Percentiles rank a stretch among this genome's conserved stretches.
These are phyloP conservation scores for Melanotaenia pygmaea DNA, from an alignment of 2,797 vertebrate species.

Conservation along the genomic window DNA sequence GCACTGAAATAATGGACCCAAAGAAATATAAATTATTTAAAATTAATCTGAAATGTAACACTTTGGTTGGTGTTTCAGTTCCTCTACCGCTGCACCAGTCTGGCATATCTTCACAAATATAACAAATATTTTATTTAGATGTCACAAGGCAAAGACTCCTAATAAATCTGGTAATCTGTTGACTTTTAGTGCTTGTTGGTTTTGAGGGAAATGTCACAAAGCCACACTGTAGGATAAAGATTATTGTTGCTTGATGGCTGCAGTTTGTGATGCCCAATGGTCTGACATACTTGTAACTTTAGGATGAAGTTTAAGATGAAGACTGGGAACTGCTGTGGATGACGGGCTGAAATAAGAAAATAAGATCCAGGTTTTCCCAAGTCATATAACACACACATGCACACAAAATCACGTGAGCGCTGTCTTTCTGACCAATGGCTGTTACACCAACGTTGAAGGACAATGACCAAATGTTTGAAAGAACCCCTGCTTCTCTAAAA, in stretches of 20 bases:
- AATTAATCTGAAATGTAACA: too few relatives aligned
- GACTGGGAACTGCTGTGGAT: constrained; percentile 1
- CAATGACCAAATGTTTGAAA: constrained; percentile 65
- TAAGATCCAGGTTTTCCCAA: constrained; percentile 9
- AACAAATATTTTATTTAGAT: background rate
- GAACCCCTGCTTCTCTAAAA: constrained; percentile 22
- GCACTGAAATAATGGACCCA: constrained; percentile 19
- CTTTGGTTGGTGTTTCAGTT: background rate
- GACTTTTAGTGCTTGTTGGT: background rate
- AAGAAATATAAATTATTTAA: background rate
- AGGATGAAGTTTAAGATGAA: constrained; percentile 24
- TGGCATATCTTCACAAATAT: background rate
- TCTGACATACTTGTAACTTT: constrained; percentile 6
- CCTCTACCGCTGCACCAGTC: background rate
- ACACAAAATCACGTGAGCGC: constrained; percentile 3
- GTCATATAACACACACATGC: constrained; percentile 21
- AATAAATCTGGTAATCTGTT: background rate
- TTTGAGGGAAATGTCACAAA: constrained; percentile 13
- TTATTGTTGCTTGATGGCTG: constrained; percentile 24
- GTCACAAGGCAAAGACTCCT: background rate
- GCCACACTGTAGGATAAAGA: background rate
- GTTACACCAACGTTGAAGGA: constrained; percentile 55
- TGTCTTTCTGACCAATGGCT: constrained; percentile 33
- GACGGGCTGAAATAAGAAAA: background rate
- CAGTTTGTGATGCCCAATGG: constrained; percentile 28